Evolutionary conservation across 2,113 vertebrate species (phyloP).

Genomic region (mouse (Mus musculus)): GRCm39 chr6:94679501-94680000

Average conservation of each 20-base stretch:
- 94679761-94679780: neutral
- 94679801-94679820: neutral
- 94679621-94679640: neutral
- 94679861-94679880: constrained; percentile 6
- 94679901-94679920: constrained; percentile 45
- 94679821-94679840: constrained; percentile 12
- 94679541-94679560: neutral
- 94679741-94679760: constrained; percentile 46
- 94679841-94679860: neutral
- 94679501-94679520: too few species aligned
- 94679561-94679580: neutral
- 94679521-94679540: too few species aligned
- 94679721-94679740: neutral
- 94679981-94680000: constrained; percentile 18
- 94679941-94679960: neutral
- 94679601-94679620: neutral
- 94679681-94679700: neutral
- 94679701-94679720: neutral
- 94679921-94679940: neutral
- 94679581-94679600: too few species aligned
- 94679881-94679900: neutral
- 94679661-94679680: neutral
- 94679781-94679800: constrained; percentile 19
- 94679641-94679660: neutral
- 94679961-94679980: neutral